phyloP scores from a whole-genome alignment of 53 echinoderm and acorn worm species.

The Holothuria scabra region DNA sequence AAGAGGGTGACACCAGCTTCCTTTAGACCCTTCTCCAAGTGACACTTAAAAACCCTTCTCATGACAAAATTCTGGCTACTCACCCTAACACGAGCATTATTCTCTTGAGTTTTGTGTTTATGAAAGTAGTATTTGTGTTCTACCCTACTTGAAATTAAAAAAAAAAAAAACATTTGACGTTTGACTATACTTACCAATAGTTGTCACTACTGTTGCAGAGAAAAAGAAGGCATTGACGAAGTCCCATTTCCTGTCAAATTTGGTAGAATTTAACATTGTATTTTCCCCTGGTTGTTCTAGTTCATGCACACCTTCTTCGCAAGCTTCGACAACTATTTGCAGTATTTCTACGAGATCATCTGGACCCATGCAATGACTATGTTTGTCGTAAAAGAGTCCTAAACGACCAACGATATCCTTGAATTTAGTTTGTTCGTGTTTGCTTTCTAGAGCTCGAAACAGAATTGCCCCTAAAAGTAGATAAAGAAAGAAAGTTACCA shows the following conservation, averaged over 20 bases:
- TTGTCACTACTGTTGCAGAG: constrained; percentile 89
- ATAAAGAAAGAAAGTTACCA: constrained; percentile 68
- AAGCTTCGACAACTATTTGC: background rate
- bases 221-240: constrained; percentile 88
- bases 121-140: too few species aligned
- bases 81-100: too few species aligned
- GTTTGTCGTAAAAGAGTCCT: constrained; percentile 17
- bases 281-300: constrained; percentile 30
- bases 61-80: too few species aligned
- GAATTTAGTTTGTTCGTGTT: constrained; percentile 50
- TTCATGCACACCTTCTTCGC: constrained; percentile 45
- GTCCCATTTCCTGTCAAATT: constrained; percentile 72
- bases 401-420: constrained; percentile 11
- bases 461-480: constrained; percentile 72
- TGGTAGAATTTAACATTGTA: constrained; percentile 38
- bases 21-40: too few species aligned
- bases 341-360: background rate
- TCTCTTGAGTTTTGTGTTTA: too few species aligned
- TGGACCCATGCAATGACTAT: constrained; percentile 50
- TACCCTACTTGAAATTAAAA: too few species aligned
- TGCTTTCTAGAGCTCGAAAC: constrained; percentile 68
- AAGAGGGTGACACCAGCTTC: too few species aligned
- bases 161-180: too few species aligned
- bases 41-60: too few species aligned
- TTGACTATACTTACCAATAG: constrained; percentile 76